Conservation (phyloP, 2,888 invertebrate genomes). For the Limnephilus lunatus region DNA sequence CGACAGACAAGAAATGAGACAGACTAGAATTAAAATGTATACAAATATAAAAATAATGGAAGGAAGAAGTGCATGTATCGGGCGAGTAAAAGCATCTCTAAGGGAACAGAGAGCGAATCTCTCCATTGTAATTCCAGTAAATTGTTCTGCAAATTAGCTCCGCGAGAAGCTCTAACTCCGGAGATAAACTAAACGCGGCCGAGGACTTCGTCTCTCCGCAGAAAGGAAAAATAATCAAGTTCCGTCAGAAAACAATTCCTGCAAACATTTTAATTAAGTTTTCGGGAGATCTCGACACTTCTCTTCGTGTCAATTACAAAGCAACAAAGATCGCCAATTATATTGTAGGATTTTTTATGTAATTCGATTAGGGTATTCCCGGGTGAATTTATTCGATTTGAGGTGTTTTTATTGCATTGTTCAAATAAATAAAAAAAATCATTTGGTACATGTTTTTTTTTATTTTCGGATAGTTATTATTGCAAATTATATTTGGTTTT, state of each 20-base stretch:
- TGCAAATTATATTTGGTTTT: no score
- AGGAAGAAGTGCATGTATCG: background rate
- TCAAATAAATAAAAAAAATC: no score
- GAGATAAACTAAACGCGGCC: background rate
- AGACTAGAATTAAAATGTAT: background rate
- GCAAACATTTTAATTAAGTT: conserved; percentile 4
- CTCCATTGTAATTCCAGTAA: background rate
- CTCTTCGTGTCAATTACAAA: background rate
- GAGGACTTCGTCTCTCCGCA: background rate
- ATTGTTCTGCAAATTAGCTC: conserved; percentile 7
- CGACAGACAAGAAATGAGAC: no score
- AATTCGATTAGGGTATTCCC: background rate
- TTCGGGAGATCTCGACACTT: background rate
- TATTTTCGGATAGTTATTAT: no score
- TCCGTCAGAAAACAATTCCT: background rate
- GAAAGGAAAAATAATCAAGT: background rate
- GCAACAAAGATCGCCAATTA: background rate
- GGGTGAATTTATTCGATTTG: background rate
- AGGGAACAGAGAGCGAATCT: background rate
- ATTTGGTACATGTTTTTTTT: no score
- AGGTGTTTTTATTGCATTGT: background rate
- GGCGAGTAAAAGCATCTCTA: background rate
- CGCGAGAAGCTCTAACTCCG: background rate
- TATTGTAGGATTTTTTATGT: background rate
- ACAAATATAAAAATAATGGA: background rate